These are phyloP conservation scores for Junonia oenone DNA, from an alignment of 2,888 invertebrate genomes.

Conservation along the genomic window DNA sequence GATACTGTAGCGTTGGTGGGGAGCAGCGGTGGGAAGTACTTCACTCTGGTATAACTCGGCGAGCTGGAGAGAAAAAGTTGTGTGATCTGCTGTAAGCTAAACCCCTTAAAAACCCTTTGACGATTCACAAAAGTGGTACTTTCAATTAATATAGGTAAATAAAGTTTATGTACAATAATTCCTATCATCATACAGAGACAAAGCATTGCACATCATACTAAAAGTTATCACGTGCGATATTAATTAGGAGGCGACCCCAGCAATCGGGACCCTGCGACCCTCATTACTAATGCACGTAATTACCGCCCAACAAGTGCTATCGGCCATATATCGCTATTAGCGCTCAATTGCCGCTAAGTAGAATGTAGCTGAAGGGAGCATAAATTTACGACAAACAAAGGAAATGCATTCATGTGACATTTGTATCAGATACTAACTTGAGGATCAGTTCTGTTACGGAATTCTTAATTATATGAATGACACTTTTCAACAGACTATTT, in stretches of 20 bases:
- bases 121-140: no score
- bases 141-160: no score
- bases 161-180: no score
- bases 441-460: no score
- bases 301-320: conserved; percentile 55
- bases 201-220: no score
- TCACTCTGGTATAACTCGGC: conserved; percentile 95
- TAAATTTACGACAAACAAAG: not conserved
- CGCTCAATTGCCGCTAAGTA: conserved; percentile 63
- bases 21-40: conserved; percentile 94
- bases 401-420: not conserved
- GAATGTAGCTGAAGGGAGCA: conserved; percentile 35
- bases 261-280: conserved; percentile 33
- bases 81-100: no score
- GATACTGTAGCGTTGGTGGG: conserved; percentile 49
- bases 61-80: no score
- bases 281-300: conserved; percentile 74
- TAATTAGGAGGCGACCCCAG: conserved; percentile 43
- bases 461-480: no score
- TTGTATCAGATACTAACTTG: no score
- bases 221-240: conserved; percentile 48
- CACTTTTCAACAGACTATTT: no score
- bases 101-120: no score
- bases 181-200: no score
- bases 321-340: conserved; percentile 65